Percentiles rank a stretch among this genome's conserved stretches.
Evolutionary conservation across 2,888 invertebrate species (phyloP).

Genomic region (Noctua fimbriata): DNA sequence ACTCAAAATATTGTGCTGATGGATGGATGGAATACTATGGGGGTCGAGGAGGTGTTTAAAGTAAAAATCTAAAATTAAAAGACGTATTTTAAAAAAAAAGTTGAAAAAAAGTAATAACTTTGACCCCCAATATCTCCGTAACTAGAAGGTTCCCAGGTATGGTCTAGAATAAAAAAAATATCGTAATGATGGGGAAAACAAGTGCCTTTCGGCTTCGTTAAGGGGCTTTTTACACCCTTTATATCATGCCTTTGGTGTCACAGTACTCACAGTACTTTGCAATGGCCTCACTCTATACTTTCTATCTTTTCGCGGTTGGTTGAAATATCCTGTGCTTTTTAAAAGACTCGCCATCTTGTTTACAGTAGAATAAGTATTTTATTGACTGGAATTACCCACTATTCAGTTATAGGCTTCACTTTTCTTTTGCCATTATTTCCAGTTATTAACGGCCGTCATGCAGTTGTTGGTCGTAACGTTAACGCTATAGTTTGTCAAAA

Average conservation of each 20-base stretch:
- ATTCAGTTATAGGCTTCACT: background rate
- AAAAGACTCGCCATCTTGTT: background rate
- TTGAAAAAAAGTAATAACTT: too few relatives aligned
- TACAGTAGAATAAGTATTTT: background rate
- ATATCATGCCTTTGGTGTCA: background rate
- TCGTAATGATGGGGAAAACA: too few relatives aligned
- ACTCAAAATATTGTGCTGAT: too few relatives aligned
- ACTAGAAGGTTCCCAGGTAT: too few relatives aligned
- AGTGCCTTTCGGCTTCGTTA: too few relatives aligned
- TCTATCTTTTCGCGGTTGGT: background rate
- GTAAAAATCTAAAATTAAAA: too few relatives aligned
- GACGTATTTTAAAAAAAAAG: too few relatives aligned
- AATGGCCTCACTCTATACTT: background rate
- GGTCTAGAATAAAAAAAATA: too few relatives aligned
- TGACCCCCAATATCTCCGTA: too few relatives aligned
- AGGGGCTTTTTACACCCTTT: too few relatives aligned
- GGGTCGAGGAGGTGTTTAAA: too few relatives aligned
- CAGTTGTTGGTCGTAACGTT: background rate
- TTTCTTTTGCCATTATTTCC: background rate
- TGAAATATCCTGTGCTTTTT: background rate
- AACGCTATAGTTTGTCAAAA: background rate
- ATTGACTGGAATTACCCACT: background rate
- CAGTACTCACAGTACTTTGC: background rate
- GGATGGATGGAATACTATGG: too few relatives aligned
- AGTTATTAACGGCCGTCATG: background rate